Base-by-base conservation (phyloP, 2,888 invertebrate genomes). In the Meandrusa payeni region DNA sequence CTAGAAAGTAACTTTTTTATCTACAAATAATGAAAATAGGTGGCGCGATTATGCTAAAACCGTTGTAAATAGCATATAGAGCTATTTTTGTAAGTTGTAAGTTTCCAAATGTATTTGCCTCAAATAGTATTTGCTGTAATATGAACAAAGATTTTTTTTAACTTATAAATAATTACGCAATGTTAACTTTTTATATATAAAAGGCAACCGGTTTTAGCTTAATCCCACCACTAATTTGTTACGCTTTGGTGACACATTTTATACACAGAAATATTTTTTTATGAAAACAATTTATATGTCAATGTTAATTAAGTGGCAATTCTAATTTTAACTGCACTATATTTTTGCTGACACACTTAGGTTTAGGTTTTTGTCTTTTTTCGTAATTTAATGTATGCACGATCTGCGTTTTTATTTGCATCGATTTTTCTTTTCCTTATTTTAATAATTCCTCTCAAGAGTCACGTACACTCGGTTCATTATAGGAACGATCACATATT, bases 271-370 rank as follows among this genome's bases (percentile, higher is more conserved):
- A 81, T 83, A 83, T 86, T 86, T 86, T 86, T 85, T 85, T 83
- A 85, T 79, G 71, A 78, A 68, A 74, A 70, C 77, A 75, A 73
- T 79, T 76, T 82, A 81, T 83, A 78, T 80, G 81, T 81, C 67
- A 73, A 78, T 79, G 74, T 82, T 85, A 83, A 78, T 77, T 81
- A 82, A 79, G 81, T 79, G 76, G 81, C 83, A 81, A 85, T 79
- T 80, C 69, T 85, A 77, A 82, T 83, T 85, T 83, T 68, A 65
- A 72, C 75, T 80, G 81, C 86, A 83, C 82, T 80, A 79, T 83
- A 83, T 80, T 86, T 82, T 85, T 85, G 86, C 86, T 86, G 86
- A 85, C 86, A 83, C 81, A 78, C 77, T 72, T 87, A 85, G 86
- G 66, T 63, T 78, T 71, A 82, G 76, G 69, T 69, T 70, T 69